phyloP scores from a whole-genome alignment of 2,888 invertebrate species.

The Aspidapion aeneum region DNA sequence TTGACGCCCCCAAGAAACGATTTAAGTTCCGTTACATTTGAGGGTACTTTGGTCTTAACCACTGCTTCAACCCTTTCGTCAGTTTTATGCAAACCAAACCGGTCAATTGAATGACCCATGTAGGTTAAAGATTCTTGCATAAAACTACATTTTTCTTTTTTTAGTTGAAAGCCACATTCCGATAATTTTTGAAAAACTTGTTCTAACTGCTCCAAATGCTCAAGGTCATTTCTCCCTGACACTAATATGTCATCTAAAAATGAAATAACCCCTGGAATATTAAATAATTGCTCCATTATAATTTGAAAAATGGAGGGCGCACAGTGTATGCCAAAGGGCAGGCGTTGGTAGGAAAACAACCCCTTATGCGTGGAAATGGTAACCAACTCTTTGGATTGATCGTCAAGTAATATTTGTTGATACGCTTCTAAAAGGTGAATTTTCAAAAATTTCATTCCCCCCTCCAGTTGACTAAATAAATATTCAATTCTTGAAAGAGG shows the following conservation, averaged over 20 bases:
- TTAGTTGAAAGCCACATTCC: conserved; percentile 22
- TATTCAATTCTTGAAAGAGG: too few species aligned
- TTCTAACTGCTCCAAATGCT: conserved; percentile 18
- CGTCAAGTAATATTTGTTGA: conserved; percentile 16
- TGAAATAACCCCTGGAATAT: conserved; percentile 19
- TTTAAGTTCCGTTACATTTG: conserved; percentile 27
- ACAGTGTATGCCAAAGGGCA: conserved; percentile 35
- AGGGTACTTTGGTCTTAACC: conserved; percentile 15
- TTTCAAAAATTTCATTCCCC: too few species aligned
- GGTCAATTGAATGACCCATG: conserved; percentile 28
- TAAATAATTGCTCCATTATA: conserved; percentile 35
- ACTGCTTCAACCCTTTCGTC: conserved; percentile 26
- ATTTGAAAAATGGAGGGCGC: conserved; percentile 36
- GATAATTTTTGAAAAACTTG: conserved; percentile 19
- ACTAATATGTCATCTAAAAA: conserved; percentile 26
- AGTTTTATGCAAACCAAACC: conserved; percentile 26
- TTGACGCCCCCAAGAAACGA: conserved; percentile 36
- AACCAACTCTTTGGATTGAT: conserved; percentile 17
- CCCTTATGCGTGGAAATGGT: conserved; percentile 35
- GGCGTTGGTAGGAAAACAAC: conserved; percentile 29
- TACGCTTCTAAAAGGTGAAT: too few species aligned
- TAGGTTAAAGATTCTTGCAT: conserved; percentile 24
- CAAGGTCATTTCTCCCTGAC: conserved; percentile 19
- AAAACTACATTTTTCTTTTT: conserved; percentile 30
- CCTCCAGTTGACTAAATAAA: too few species aligned